Conservation (phyloP, 2,797 vertebrate species). For the Cyprinodon diabolis region DNA sequence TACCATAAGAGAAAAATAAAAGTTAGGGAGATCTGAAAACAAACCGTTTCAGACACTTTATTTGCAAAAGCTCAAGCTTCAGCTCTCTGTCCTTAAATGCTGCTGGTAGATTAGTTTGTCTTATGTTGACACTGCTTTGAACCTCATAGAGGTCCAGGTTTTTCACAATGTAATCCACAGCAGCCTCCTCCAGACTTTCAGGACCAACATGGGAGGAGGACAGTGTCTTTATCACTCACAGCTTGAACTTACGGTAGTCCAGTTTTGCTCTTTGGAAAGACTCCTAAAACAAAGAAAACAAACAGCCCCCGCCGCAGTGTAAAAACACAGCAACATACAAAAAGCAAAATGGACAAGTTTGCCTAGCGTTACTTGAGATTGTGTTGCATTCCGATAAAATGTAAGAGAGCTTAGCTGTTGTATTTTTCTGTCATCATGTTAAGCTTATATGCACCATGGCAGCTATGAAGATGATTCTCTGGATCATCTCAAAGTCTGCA, state of each 20-base stretch:
- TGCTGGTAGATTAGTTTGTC: conserved; percentile 3
- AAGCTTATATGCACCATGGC: conserved; percentile 78
- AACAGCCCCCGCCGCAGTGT: not conserved
- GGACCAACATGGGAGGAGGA: conserved; percentile 77
- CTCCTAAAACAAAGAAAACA: conserved; percentile 80
- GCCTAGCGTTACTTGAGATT: too few relatives aligned
- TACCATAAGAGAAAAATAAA: not conserved
- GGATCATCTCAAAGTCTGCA: conserved; percentile 84
- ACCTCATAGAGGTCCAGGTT: conserved; percentile 93
- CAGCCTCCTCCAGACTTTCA: conserved; percentile 84
- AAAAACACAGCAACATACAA: not conserved
- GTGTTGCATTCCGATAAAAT: too few relatives aligned
- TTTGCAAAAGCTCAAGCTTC: not conserved
- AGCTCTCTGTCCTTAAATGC: not conserved
- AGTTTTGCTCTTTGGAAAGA: conserved; percentile 90
- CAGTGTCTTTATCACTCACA: conserved; percentile 86
- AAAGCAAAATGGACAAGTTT: not conserved
- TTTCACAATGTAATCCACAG: conserved; percentile 89
- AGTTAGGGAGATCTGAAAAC: too few relatives aligned
- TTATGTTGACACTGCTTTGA: conserved; percentile 87
- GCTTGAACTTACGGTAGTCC: conserved; percentile 91
- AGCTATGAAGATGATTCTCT: conserved; percentile 92
- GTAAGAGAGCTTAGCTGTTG: too few relatives aligned
- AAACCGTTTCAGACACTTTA: too few relatives aligned
- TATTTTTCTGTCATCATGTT: too few relatives aligned